phyloP scores from a whole-genome alignment of 2,888 invertebrate species.

The Tipula unca region DNA sequence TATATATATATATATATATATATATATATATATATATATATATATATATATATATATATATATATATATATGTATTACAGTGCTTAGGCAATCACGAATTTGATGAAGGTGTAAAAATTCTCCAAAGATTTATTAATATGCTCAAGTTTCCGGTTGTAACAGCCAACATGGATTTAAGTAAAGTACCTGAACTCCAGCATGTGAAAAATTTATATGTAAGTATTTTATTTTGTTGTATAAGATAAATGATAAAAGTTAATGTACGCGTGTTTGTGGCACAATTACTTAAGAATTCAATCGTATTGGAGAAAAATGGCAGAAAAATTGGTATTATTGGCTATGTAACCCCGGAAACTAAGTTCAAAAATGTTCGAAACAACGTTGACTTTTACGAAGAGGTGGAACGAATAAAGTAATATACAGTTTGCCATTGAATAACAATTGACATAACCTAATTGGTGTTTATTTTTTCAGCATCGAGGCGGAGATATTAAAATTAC shows the following conservation, averaged over 20 bases:
- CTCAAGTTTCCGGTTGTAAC: conserved; percentile 60
- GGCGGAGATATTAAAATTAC: conserved; percentile 47
- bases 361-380: conserved; percentile 46
- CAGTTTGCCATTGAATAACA: background rate
- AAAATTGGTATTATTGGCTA: conserved; percentile 75
- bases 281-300: conserved; percentile 45
- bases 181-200: conserved; percentile 48
- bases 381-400: conserved; percentile 57
- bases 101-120: conserved; percentile 61
- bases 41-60: no score
- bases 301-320: conserved; percentile 50
- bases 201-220: background rate
- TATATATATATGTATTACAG: no score
- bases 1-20: no score
- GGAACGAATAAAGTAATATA: conserved; percentile 44
- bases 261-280: background rate
- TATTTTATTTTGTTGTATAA: background rate
- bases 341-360: conserved; percentile 63
- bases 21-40: no score
- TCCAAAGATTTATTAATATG: conserved; percentile 58
- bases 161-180: conserved; percentile 58
- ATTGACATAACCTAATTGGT: background rate
- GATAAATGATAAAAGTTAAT: background rate
- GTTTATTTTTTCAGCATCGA: conserved; percentile 40
- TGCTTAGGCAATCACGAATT: conserved; percentile 84